Base-by-base conservation (phyloP, 2,888 invertebrate species). In the Drosophila rellima region DNA sequence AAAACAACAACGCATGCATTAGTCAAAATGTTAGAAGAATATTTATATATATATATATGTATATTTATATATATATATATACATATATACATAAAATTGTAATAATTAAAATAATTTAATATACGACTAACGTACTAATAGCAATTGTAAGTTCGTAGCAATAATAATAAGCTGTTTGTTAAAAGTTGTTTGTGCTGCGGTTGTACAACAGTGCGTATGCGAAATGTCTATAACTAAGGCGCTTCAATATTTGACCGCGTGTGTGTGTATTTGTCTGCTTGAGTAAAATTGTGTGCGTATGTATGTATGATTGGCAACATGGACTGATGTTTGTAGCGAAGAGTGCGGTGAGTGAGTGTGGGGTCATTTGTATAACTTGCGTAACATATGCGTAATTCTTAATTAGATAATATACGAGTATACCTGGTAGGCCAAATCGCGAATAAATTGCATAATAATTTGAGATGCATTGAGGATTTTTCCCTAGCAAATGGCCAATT, bases 1-100 rank as follows among this genome's bases (percentile, higher is more conserved):
- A 56, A 17, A 56, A 67, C 62, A 71, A 67, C 60, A 71, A 68
- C 40, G 71, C 62, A 71, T 65, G 83, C 74, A 80, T 78, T 86
- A 82, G 86, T 72, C 54, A 67, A 87, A 83, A 81, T 74, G 71
- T 71, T 86, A 86, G 74, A 74, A 71, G 64, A 80, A 82, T 65
- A 73, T 20, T 66, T 31, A 61, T 18, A 67, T 37, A 66, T 26
- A 56, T 44, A 74, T 50, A 62, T 39, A 47, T 50, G 47, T 45
- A 70, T 63, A 60, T 54, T 59, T 40, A 47, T 52, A 45, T 45
- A 70, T 63, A 60, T 40, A 57, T 60, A 69, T 33, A 39, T 50
- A 61, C 56, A 63, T 60, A 56, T 35, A n/a, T 5, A 17, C 6
- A 37, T 37, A 8, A 18, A 40, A 18, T 40, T 63, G 63, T 80